Evolutionary conservation across 2,888 invertebrate species (phyloP).

Genomic region (Diplolepis rosae): DNA sequence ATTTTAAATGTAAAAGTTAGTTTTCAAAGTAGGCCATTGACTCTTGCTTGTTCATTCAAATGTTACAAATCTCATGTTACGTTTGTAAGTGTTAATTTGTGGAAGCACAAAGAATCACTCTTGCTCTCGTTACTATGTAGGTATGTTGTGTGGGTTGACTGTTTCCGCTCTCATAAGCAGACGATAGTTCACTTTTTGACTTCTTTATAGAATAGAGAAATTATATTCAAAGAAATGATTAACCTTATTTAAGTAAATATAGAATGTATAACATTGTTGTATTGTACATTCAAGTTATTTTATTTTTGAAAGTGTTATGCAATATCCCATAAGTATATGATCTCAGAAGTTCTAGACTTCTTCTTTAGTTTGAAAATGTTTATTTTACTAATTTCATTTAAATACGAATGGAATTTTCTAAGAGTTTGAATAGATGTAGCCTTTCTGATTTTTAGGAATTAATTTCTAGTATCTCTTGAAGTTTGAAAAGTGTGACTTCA

Average conservation of each 20-base stretch:
- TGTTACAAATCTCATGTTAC: conserved; percentile 3
- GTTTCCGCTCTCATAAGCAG: conserved; percentile 27
- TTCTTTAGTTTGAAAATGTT: too few species aligned
- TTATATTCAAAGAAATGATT: neutral
- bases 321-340: too few species aligned
- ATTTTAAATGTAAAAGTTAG: neutral
- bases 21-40: conserved; percentile 1
- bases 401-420: neutral
- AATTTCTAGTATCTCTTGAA: neutral
- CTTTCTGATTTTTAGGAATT: neutral
- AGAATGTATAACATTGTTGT: too few species aligned
- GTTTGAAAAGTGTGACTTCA: neutral
- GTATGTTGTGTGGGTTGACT: conserved; percentile 26
- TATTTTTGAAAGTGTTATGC: too few species aligned
- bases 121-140: conserved; percentile 6
- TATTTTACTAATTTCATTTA: too few species aligned
- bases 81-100: conserved; percentile 16
- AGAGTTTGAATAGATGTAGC: conserved; percentile 1
- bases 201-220: neutral
- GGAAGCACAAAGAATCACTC: conserved; percentile 27
- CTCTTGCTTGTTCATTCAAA: neutral
- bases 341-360: too few species aligned
- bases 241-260: too few species aligned
- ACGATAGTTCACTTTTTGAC: neutral
- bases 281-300: too few species aligned